phyloP scores from a whole-genome alignment of 1,140 invertebrate genomes.

The Bathynomus jamesi region DNA sequence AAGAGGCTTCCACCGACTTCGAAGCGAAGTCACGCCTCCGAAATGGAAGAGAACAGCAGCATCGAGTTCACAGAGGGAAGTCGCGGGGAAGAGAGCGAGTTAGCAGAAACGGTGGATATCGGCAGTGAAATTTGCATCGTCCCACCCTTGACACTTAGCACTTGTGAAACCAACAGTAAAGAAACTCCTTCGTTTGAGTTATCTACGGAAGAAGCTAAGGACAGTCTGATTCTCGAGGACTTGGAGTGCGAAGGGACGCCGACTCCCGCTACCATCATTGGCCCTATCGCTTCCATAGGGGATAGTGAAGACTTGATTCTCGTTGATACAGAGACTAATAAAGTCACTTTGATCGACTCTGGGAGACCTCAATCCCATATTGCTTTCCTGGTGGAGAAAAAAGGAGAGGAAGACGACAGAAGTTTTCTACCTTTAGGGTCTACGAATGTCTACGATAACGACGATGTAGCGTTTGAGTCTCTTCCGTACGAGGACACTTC shows the following conservation, averaged over 20 bases:
- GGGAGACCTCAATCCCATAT: not conserved
- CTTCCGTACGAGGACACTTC: constrained; percentile 10
- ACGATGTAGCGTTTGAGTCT: constrained; percentile 11
- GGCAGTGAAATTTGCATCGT: no score
- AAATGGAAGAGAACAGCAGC: no score
- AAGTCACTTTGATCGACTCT: not conserved
- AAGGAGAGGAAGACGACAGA: not conserved
- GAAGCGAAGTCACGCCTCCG: no score
- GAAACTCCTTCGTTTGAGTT: no score
- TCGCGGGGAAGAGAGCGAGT: no score
- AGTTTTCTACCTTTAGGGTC: not conserved
- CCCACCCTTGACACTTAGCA: no score
- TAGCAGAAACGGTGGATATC: no score
- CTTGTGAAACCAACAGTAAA: no score
- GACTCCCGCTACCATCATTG: not conserved
- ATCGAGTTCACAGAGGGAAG: no score
- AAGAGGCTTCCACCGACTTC: no score
- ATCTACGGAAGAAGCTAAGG: not conserved
- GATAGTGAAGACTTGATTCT: constrained; percentile 11
- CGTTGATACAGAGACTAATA: constrained; percentile 1
- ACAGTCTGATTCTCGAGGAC: constrained; percentile 12
- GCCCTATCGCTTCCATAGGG: constrained; percentile 1
- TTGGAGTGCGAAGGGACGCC: constrained; percentile 5
- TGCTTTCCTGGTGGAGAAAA: not conserved
- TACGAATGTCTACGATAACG: not conserved